Percentiles rank a stretch among this genome's conserved stretches.
Conservation (phyloP, 2,797 vertebrate genomes). For the Loris lydekkerianus region DNA sequence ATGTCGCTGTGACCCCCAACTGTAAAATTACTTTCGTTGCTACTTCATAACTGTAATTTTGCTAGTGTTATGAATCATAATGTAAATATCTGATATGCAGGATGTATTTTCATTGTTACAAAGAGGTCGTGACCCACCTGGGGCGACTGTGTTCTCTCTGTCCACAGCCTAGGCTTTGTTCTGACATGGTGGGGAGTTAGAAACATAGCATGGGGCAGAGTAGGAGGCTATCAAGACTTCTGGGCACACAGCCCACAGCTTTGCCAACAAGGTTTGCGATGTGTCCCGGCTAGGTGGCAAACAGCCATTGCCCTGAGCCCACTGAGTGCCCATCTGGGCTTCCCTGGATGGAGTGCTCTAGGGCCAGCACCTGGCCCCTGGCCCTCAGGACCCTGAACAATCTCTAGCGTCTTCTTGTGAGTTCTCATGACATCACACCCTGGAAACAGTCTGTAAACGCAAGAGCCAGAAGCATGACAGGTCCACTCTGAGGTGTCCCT, state of each 20-base stretch:
- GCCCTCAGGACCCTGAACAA: neutral
- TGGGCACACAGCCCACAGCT: neutral
- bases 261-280: rapidly evolving
- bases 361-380: neutral
- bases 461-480: neutral
- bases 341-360: neutral
- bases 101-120: no score
- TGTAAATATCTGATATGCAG: no score
- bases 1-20: no score
- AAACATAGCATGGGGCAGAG: rapidly evolving
- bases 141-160: neutral
- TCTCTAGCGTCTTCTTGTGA: neutral
- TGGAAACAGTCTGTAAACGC: neutral
- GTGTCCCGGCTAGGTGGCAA: rapidly evolving
- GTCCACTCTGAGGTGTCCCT: neutral
- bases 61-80: no score
- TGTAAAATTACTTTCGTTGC: no score
- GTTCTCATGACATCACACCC: neutral
- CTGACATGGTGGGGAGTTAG: rapidly evolving
- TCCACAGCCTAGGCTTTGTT: neutral
- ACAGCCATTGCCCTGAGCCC: no score
- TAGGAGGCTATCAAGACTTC: neutral
- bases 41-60: no score
- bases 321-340: rapidly evolving
- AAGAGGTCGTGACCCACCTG: no score